Evolutionary conservation across 2,888 invertebrate species (phyloP).

Genomic region (Drosophila yooni): DNA sequence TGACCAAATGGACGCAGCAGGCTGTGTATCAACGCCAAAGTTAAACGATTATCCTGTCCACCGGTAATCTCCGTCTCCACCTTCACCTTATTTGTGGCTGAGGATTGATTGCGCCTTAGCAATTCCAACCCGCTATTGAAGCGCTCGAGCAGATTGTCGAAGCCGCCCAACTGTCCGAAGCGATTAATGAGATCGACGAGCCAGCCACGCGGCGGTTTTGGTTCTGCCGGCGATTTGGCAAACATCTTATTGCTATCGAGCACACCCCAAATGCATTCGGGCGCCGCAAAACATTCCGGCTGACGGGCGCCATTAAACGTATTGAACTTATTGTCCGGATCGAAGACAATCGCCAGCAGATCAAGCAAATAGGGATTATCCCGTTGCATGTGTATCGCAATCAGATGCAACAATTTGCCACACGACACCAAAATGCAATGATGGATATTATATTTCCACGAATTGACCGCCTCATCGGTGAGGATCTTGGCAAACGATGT

Average conservation of each 20-base stretch:
- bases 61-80: conserved; percentile 41
- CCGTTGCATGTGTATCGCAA: conserved; percentile 94
- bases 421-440: conserved; percentile 97
- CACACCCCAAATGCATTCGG: conserved; percentile 86
- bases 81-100: conserved; percentile 83
- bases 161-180: conserved; percentile 96
- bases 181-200: conserved; percentile 97
- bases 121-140: conserved; percentile 91
- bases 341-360: conserved; percentile 96
- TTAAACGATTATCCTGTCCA: conserved; percentile 85
- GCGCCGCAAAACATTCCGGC: conserved; percentile 82
- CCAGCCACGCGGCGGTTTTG: conserved; percentile 96
- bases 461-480: conserved; percentile 98
- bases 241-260: conserved; percentile 89
- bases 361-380: conserved; percentile 97
- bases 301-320: conserved; percentile 84
- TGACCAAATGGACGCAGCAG: conserved; percentile 96
- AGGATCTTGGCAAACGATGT: conserved; percentile 98
- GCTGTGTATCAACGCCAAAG: conserved; percentile 91
- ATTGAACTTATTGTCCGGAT: conserved; percentile 96
- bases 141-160: conserved; percentile 92
- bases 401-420: conserved; percentile 95
- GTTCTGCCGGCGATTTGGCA: conserved; percentile 89
- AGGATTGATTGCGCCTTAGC: conserved; percentile 86
- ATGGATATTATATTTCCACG: conserved; percentile 99